Percentiles rank a stretch among this genome's conserved stretches.
Evolutionary conservation across 2,797 vertebrate genomes (phyloP).

Genomic region (Fratercula arctica): DNA sequence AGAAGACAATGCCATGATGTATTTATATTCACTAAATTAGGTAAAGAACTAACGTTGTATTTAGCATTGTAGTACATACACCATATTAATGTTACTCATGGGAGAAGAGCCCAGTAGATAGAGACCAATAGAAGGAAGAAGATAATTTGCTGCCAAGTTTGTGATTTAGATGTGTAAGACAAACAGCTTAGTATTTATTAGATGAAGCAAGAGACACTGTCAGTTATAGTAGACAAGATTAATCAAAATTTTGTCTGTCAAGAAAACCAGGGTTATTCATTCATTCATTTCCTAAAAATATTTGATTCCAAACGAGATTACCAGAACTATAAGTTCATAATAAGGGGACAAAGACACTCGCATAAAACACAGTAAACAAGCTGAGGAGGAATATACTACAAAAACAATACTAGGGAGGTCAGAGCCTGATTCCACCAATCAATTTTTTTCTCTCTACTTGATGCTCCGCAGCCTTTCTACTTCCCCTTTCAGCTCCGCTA

Average conservation of each 20-base stretch:
- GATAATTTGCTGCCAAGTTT: slow-evolving; percentile 1
- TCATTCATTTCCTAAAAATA: not conserved
- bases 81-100: slow-evolving; percentile 33
- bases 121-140: slow-evolving; percentile 15
- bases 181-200: slow-evolving; percentile 36
- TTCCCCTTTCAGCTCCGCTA: too few species aligned
- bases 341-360: not conserved
- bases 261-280: slow-evolving; percentile 21
- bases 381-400: not conserved
- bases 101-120: slow-evolving; percentile 41
- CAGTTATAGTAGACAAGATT: not conserved
- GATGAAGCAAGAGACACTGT: not conserved
- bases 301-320: not conserved
- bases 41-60: slow-evolving; percentile 45
- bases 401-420: not conserved
- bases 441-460: too few species aligned
- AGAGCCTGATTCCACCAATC: too few species aligned
- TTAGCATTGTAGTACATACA: slow-evolving; percentile 28
- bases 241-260: not conserved
- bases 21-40: slow-evolving; percentile 34
- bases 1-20: slow-evolving; percentile 6
- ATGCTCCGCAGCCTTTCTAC: too few species aligned
- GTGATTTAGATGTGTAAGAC: not conserved
- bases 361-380: not conserved
- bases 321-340: not conserved